Conservation (phyloP, 92 coral and sea anemone species). For the Heteractis magnifica region DNA sequence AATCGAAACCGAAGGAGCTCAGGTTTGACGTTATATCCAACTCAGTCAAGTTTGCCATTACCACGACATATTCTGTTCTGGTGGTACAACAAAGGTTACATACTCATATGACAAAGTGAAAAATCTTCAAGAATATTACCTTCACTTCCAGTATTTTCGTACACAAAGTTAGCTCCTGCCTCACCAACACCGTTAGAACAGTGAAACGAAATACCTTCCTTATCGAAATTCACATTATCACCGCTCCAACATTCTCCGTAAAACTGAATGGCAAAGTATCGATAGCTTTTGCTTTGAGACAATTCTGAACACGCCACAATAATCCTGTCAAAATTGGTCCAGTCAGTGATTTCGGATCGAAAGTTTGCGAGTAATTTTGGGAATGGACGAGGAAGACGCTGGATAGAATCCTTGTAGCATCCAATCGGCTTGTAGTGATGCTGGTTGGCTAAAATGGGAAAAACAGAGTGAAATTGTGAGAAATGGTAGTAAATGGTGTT, state of each 20-base stretch:
- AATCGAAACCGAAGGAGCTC: no score
- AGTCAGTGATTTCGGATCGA: slow-evolving; percentile 45
- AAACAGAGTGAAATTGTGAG: background rate
- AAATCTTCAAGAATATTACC: slow-evolving; percentile 3
- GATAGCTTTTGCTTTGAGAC: slow-evolving; percentile 50
- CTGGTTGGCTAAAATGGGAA: no score
- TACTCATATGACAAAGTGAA: no score
- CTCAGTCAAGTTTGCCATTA: no score
- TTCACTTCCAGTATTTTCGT: slow-evolving; percentile 27
- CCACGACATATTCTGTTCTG: no score
- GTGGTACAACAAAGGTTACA: no score
- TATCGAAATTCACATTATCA: slow-evolving; percentile 33
- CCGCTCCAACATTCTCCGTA: slow-evolving; percentile 88
- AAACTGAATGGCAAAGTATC: slow-evolving; percentile 74
- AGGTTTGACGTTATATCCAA: no score
- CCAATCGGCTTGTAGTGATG: background rate
- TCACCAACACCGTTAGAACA: slow-evolving; percentile 61
- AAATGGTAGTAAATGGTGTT: background rate
- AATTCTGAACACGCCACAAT: slow-evolving; percentile 64
- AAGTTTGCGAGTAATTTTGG: slow-evolving; percentile 29
- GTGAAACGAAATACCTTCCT: slow-evolving; percentile 45
- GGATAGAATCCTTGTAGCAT: background rate
- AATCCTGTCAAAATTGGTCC: slow-evolving; percentile 54
- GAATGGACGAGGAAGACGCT: slow-evolving; percentile 12
- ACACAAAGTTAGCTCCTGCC: slow-evolving; percentile 52